Percentiles rank a stretch among this genome's conserved stretches.
phyloP scores from a whole-genome alignment of 2,113 vertebrate genomes.

The Dasyurus viverrinus region DNA sequence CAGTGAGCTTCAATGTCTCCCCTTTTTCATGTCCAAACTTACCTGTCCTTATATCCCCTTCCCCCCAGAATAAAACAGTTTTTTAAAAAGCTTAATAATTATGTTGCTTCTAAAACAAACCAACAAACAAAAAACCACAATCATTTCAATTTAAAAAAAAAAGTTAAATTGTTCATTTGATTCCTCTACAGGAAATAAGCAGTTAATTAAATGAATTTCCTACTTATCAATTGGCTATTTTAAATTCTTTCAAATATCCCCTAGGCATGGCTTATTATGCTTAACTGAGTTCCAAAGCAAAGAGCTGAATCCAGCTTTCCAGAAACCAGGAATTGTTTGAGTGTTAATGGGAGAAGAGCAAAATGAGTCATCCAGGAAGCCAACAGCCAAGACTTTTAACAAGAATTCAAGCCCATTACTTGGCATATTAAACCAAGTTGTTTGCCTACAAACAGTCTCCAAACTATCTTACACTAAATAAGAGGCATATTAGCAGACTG shows the following conservation, averaged over 20 bases:
- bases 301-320: not conserved
- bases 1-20: not conserved
- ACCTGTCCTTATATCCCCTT: too few species aligned
- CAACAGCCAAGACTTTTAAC: not conserved
- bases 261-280: too few species aligned
- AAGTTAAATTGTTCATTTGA: not conserved
- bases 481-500: not conserved
- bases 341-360: not conserved
- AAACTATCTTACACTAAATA: not conserved
- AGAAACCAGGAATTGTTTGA: not conserved
- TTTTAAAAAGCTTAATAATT: not conserved
- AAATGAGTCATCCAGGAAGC: not conserved
- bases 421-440: conserved; percentile 1
- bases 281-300: not conserved
- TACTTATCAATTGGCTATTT: not conserved
- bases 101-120: not conserved
- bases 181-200: not conserved
- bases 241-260: not conserved
- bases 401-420: not conserved
- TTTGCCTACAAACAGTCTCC: conserved; percentile 26
- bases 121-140: too few species aligned
- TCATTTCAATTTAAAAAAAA: not conserved
- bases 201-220: not conserved
- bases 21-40: not conserved
- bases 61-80: not conserved